Evolutionary conservation across 2,888 invertebrate species (phyloP), one percentile per base, ranked within the genome.

Genomic region (Hedychridium roseum): DNA sequence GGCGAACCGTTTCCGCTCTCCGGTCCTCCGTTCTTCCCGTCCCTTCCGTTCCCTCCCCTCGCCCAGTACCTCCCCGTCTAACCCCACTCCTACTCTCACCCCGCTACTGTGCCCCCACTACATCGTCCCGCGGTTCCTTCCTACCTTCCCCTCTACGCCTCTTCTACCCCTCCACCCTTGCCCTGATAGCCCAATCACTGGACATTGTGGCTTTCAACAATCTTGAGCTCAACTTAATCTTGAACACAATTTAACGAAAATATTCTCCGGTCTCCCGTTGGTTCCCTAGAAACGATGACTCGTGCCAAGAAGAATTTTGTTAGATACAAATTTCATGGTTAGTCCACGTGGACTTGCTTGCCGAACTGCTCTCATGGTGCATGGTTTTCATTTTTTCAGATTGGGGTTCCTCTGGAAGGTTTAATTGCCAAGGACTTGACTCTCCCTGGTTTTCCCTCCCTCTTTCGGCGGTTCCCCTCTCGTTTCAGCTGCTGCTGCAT

Each of bases 1-100:
- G 68, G 66, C 71, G 66, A 61, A 62, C 68, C 77, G 78, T 76
- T 78, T 78, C 78, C 78, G 78, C 76, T 76, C 66, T 64, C 60
- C 68, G 66, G 74, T 69, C 65, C 56, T 57, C 50, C 51, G 54
- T 43, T 50, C 42, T 43, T 49, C 54, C 47, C 36, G 43, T 44
- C 34, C 48, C 47, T 34, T 41, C 34, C 43, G 38, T 36, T 36
- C 44, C 38, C 36, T 35, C 38, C 36, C 31, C 30, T 12, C 41
- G 20, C 37, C 43, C 32, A 9, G 7, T 27, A 11, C 17, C 28
- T 17, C 15, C 28, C 9, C 6, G 6, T 39, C 3, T 11, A 11
- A 5, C 6, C 6, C 32, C 27, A 23, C 26, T 30, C 26, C 36
- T 34, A 31, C 21, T 27, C 37, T n/a, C 31, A 31, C 16, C 2